Evolutionary conservation across 2,888 invertebrate genomes (phyloP).

Genomic region (Harpagoxenus sublaevis): DNA sequence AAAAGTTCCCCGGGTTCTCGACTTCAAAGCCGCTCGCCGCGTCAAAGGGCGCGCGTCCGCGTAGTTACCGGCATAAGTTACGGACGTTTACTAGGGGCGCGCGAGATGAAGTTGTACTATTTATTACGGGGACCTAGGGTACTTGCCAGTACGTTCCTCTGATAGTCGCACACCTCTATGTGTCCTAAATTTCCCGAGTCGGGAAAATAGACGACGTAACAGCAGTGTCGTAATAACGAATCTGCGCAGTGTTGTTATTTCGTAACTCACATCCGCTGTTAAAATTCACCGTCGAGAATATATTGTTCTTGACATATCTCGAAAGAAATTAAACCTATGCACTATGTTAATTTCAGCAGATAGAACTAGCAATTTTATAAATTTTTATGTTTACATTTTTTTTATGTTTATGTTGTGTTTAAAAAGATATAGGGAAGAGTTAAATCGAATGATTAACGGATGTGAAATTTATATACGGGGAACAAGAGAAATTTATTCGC

Average conservation of each 20-base stretch:
- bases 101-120: constrained; percentile 61
- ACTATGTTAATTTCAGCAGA: background rate
- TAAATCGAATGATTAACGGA: background rate
- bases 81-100: constrained; percentile 34
- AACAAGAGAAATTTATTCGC: background rate
- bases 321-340: background rate
- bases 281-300: background rate
- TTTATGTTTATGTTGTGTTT: background rate
- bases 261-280: background rate
- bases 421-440: background rate
- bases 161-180: constrained; percentile 47
- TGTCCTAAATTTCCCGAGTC: constrained; percentile 48
- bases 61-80: constrained; percentile 61
- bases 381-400: background rate
- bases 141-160: constrained; percentile 18
- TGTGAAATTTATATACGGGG: background rate
- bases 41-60: constrained; percentile 58
- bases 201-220: background rate
- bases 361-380: background rate
- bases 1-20: constrained; percentile 38
- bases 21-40: constrained; percentile 66
- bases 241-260: background rate
- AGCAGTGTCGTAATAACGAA: constrained; percentile 26
- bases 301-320: background rate
- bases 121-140: constrained; percentile 52